Evolutionary conservation across 2,888 invertebrate species (phyloP).

Genomic region (Andrena bucephala): DNA sequence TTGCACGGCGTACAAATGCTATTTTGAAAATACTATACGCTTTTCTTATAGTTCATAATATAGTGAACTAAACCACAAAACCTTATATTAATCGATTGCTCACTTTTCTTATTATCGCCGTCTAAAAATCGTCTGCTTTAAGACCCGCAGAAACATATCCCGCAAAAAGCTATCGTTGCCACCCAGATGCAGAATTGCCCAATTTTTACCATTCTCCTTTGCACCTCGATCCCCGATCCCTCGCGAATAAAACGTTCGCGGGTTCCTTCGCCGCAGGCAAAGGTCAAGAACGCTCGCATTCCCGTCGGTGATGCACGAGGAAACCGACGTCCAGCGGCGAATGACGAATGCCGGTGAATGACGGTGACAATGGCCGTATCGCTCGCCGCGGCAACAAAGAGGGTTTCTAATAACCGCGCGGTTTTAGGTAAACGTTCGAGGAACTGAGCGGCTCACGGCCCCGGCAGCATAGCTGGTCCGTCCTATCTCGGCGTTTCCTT

Average conservation of each 20-base stretch:
- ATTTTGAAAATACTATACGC: too few relatives aligned
- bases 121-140: too few relatives aligned
- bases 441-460: not conserved
- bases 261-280: not conserved
- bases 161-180: too few relatives aligned
- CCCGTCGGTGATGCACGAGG: not conserved
- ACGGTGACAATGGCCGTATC: not conserved
- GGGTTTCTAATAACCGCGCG: not conserved
- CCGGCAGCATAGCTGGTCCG: not conserved
- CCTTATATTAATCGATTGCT: too few relatives aligned
- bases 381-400: not conserved
- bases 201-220: too few relatives aligned
- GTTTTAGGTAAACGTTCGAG: slow-evolving; percentile 6
- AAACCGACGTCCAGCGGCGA: not conserved
- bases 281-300: slow-evolving; percentile 7
- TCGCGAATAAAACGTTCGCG: not conserved
- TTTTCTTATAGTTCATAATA: too few relatives aligned
- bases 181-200: too few relatives aligned
- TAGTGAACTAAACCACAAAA: too few relatives aligned
- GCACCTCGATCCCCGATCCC: too few relatives aligned
- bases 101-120: too few relatives aligned
- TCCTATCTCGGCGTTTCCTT: slow-evolving; percentile 17
- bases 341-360: not conserved
- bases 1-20: too few relatives aligned
- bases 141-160: too few relatives aligned